These are phyloP conservation scores for Diaphora mendica DNA, from an alignment of 2,888 invertebrate species.

Conservation along the genomic window DNA sequence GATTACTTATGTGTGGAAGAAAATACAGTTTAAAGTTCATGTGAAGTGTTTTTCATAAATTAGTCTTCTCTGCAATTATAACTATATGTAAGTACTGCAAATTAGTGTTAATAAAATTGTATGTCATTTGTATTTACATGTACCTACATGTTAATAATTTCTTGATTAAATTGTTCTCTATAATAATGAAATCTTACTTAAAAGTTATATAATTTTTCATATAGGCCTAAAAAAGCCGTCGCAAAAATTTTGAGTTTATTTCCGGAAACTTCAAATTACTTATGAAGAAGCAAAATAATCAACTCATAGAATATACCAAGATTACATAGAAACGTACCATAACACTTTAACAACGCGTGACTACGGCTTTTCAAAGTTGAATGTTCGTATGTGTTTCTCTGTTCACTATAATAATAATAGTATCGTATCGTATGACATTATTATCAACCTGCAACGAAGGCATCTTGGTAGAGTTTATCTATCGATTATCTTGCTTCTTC, in stretches of 20 bases:
- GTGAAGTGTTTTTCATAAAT: constrained; percentile 11
- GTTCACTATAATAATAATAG: too few species aligned
- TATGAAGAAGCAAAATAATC: too few species aligned
- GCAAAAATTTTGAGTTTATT: constrained; percentile 7
- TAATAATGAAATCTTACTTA: background rate
- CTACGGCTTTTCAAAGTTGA: too few species aligned
- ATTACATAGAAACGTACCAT: too few species aligned
- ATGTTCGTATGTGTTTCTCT: too few species aligned
- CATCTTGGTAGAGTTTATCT: too few species aligned
- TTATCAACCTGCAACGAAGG: too few species aligned
- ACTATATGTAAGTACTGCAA: constrained; percentile 3
- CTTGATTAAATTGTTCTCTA: background rate
- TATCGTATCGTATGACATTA: too few species aligned
- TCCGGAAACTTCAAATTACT: background rate
- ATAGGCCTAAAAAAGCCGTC: constrained; percentile 41
- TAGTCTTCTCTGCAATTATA: background rate
- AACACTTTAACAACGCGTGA: too few species aligned
- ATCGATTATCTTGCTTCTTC: too few species aligned
- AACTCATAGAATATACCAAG: too few species aligned
- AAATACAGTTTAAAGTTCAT: background rate
- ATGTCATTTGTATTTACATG: background rate
- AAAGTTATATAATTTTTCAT: background rate
- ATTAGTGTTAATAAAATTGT: background rate
- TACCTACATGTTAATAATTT: background rate
- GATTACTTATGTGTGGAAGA: background rate